Conservation (phyloP, 2,888 invertebrate species). For the Teinopalpus imperialis region DNA sequence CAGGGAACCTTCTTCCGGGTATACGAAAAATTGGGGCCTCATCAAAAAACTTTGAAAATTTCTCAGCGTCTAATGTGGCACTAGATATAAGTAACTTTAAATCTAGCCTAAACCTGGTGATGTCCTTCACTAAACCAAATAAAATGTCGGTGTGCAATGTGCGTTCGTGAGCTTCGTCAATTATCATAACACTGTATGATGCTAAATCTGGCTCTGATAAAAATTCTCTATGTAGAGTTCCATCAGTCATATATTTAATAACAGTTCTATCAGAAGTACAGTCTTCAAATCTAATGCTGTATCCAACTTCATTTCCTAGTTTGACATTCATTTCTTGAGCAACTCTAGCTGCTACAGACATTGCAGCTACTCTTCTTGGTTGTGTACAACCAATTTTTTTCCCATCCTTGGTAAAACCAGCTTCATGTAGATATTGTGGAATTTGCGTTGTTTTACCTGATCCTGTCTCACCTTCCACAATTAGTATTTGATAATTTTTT, state of each 20-base stretch:
- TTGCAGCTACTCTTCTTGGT: conserved; percentile 98
- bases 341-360: conserved; percentile 99
- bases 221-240: conserved; percentile 98
- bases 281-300: conserved; percentile 98
- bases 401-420: conserved; percentile 91
- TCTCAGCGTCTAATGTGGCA: conserved; percentile 98
- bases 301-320: conserved; percentile 95
- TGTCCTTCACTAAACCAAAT: conserved; percentile 98
- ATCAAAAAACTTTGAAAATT: conserved; percentile 99
- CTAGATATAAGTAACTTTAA: conserved; percentile 98
- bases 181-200: conserved; percentile 98
- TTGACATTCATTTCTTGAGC: conserved; percentile 99
- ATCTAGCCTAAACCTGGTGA: conserved; percentile 95
- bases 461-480: conserved; percentile 99
- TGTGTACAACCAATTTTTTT: conserved; percentile 98
- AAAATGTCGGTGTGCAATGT: conserved; percentile 99
- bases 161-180: conserved; percentile 99
- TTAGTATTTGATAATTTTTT: conserved; percentile 93
- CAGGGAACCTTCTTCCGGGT: conserved; percentile 98
- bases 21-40: conserved; percentile 99
- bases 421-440: conserved; percentile 98
- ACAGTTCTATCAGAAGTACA: conserved; percentile 98
- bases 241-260: conserved; percentile 99
- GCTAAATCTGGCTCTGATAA: conserved; percentile 97
- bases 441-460: conserved; percentile 99